Evolutionary conservation across 2,888 invertebrate genomes (phyloP), one percentile per base, ranked within the genome.

Genomic region (Leptarthrus brevirostris): DNA sequence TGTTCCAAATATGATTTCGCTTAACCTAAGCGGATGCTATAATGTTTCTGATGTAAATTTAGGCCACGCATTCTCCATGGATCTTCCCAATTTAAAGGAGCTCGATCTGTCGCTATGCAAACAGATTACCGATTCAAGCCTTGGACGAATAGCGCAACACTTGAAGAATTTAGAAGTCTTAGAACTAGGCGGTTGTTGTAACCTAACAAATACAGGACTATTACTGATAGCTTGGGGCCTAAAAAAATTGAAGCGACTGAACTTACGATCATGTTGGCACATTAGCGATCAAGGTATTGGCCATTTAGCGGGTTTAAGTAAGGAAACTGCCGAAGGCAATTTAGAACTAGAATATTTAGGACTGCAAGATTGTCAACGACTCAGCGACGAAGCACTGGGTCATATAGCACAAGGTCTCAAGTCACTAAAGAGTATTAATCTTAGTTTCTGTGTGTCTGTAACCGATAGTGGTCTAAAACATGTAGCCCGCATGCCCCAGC

Each of bases 371-470:
- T 97, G 97, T 86, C 97, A 97, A 86, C 90, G 96, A 81, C 87
- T 97, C 76, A 94, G 95, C 76, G 97, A 97, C 85, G 95, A 96
- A 81, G 93, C 95, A 6, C 87, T 97, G 77, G 92, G 91, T 80
- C 93, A 95, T 84, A 91, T 95, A 75, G 92, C 95, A 77, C 88
- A 90, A 76, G 95, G 95, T 78, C 88, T 97, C 80, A 90, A 90
- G 76, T 89, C 90, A 78, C 88, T 97, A 71, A 92, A 92, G 84
- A 92, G 92, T 77, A 92, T 97, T 80, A 97, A 97, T 85, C 88
- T 97, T 49, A 95, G 95, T 79, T 97, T 97, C 85, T 97, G 97
- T 86, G 93, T 95, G 10, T 94, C 94, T 79, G 93, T 97, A 76
- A 96, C 96, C n/a, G 97, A 97, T 84, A 92, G 92, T 73, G 97